Conservation (phyloP, 2,797 vertebrate genomes). For the Spizella passerina region DNA sequence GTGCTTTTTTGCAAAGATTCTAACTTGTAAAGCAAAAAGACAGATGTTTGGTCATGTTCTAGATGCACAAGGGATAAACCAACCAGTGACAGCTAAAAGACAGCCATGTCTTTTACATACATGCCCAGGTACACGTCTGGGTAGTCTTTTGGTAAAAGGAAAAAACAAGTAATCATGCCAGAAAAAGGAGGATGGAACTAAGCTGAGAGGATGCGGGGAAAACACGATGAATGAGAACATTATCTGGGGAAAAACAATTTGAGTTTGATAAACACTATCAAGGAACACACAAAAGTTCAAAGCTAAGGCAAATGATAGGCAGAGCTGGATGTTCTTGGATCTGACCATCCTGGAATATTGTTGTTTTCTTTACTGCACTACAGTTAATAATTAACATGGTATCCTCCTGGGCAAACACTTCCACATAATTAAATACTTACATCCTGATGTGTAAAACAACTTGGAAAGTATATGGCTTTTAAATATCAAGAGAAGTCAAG, state of each 20-base stretch:
- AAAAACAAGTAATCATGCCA: not conserved
- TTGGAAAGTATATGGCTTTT: not conserved
- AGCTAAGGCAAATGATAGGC: not conserved
- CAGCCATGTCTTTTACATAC: not conserved
- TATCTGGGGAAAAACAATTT: not conserved
- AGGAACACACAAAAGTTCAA: not conserved
- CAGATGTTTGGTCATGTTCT: not conserved
- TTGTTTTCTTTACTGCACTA: not conserved
- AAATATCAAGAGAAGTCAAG: not conserved
- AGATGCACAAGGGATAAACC: not conserved
- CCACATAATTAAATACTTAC: not conserved
- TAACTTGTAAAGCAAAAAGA: not conserved
- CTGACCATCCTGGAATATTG: not conserved
- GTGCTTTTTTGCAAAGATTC: not conserved
- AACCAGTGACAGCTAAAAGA: not conserved
- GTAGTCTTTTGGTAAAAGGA: not conserved
- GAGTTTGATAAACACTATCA: not conserved
- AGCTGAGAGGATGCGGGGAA: not conserved
- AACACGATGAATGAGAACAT: not conserved
- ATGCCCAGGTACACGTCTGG: not conserved
- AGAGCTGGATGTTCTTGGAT: not conserved
- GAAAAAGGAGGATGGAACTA: not conserved
- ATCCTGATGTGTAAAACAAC: not conserved
- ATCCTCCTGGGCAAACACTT: not conserved
- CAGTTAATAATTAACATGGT: not conserved